Conservation (phyloP, 2,888 invertebrate species). For the Catocala sponsa region DNA sequence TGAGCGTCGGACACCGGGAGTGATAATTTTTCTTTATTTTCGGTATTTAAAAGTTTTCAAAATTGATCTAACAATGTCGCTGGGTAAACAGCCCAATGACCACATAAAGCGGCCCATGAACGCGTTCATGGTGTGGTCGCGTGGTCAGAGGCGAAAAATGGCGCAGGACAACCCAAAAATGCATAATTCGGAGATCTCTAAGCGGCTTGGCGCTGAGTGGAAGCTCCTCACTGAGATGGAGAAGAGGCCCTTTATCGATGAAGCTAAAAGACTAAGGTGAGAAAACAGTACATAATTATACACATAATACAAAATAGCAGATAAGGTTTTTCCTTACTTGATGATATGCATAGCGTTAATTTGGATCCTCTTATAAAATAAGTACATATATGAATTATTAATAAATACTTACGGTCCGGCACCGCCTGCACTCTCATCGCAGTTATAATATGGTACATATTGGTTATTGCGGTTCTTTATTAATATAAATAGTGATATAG, state of each 20-base stretch:
- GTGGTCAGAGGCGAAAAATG: slow-evolving; percentile 96
- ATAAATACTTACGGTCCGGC: too few relatives aligned
- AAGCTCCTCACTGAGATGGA: slow-evolving; percentile 95
- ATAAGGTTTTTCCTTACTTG: too few relatives aligned
- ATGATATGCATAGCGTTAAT: too few relatives aligned
- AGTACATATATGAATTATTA: too few relatives aligned
- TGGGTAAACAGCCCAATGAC: slow-evolving; percentile 86
- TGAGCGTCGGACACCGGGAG: slow-evolving; percentile 38
- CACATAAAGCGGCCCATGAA: slow-evolving; percentile 98
- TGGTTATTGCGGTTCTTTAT: too few relatives aligned
- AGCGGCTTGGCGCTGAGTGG: slow-evolving; percentile 96
- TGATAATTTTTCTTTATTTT: slow-evolving; percentile 29
- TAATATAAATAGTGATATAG: too few relatives aligned
- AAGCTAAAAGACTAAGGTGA: slow-evolving; percentile 95
- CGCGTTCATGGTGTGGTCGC: slow-evolving; percentile 98
- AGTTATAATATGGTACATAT: too few relatives aligned
- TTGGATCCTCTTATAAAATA: too few relatives aligned
- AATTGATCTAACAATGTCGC: slow-evolving; percentile 71
- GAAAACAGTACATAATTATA: slow-evolving; percentile 42
- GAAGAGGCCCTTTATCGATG: slow-evolving; percentile 96
- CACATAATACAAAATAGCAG: too few relatives aligned
- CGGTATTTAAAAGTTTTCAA: slow-evolving; percentile 40
- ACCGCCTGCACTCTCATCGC: too few relatives aligned
- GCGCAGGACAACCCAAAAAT: slow-evolving; percentile 98
- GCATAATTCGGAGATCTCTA: slow-evolving; percentile 97